Evolutionary conservation across 2,113 vertebrate genomes (phyloP).

Genomic region (Talpa occidentalis): DNA sequence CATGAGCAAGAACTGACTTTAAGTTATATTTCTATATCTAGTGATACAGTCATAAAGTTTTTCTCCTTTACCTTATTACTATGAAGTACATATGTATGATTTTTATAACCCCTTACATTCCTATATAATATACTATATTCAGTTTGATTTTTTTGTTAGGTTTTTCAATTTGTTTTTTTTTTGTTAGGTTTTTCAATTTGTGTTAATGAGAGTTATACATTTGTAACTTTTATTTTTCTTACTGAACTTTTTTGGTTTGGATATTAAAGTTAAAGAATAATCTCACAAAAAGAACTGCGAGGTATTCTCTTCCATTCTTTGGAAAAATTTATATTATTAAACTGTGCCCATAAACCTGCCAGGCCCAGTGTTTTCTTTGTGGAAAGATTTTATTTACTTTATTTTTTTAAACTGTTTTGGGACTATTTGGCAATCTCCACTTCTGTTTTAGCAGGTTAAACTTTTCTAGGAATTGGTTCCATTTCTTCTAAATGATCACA

Average conservation of each 20-base stretch:
- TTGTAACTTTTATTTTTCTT: background rate
- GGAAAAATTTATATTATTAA: background rate
- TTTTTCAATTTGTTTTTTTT: no score
- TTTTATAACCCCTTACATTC: background rate
- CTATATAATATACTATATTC: background rate
- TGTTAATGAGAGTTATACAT: background rate
- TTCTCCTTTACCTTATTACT: background rate
- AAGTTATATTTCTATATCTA: background rate
- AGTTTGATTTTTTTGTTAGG: no score
- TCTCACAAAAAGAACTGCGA: background rate
- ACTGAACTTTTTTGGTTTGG: background rate
- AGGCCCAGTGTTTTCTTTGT: background rate
- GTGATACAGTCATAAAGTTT: background rate
- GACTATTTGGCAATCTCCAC: background rate
- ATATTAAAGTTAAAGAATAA: background rate
- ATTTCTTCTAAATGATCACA: conserved; percentile 21
- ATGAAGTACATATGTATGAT: background rate
- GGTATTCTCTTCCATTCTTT: background rate
- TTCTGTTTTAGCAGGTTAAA: background rate
- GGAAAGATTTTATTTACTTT: background rate
- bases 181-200: no score
- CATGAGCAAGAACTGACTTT: background rate
- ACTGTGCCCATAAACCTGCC: background rate
- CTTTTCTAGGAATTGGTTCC: background rate
- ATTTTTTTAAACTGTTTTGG: background rate